phyloP scores from a whole-genome alignment of 2,888 invertebrate genomes.

The Phyllotreta cruciferae region DNA sequence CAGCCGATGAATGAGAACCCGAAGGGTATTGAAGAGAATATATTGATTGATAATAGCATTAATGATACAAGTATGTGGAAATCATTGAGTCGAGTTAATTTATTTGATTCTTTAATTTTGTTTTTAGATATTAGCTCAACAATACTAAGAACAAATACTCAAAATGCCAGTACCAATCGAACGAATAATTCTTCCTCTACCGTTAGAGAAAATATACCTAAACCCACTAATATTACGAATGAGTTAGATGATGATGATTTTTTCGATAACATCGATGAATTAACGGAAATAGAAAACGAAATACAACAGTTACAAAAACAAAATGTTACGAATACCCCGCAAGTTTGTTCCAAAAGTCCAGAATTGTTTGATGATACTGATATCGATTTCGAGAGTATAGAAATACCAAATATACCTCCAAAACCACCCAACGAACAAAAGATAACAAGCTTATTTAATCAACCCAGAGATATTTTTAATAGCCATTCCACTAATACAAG shows the following conservation, averaged over 20 bases:
- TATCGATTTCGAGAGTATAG: conserved; percentile 41
- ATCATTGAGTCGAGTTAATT: conserved; percentile 13
- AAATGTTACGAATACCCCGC: not conserved
- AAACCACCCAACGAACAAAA: conserved; percentile 1
- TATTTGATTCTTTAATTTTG: too few species aligned
- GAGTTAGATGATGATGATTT: conserved; percentile 25
- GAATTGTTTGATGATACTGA: conserved; percentile 48
- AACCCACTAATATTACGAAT: too few species aligned
- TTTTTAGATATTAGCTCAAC: too few species aligned
- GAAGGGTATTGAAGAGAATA: conserved; percentile 45
- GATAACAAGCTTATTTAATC: not conserved
- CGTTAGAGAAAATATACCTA: too few species aligned
- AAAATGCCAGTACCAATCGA: too few species aligned
- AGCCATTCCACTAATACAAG: not conserved
- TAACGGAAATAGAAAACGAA: conserved; percentile 47
- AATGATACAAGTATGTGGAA: too few species aligned
- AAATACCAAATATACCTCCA: conserved; percentile 25
- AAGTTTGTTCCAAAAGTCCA: conserved; percentile 35
- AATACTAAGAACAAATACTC: too few species aligned
- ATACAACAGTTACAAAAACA: conserved; percentile 29
- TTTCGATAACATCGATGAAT: conserved; percentile 45
- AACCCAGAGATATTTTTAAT: conserved; percentile 27
- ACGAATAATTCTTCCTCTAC: too few species aligned
- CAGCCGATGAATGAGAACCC: conserved; percentile 63
- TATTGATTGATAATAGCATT: conserved; percentile 34